Evolutionary conservation across 2,888 invertebrate species (phyloP).

Genomic region (Notocelia uddmanniana): DNA sequence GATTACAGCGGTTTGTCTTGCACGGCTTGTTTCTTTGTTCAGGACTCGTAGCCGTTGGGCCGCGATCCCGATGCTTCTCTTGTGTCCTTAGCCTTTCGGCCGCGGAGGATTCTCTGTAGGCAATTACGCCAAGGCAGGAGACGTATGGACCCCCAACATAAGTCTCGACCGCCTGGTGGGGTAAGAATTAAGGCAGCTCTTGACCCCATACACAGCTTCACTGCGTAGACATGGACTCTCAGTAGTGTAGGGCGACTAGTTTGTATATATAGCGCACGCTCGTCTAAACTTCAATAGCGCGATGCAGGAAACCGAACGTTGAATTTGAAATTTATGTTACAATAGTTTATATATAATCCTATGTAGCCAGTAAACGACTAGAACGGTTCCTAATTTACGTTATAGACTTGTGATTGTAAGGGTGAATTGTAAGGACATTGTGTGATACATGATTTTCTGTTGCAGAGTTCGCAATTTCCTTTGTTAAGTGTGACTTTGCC

Average conservation of each 20-base stretch:
- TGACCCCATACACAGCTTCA: too few species aligned
- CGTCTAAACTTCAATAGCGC: slow-evolving; percentile 20
- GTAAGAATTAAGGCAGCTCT: too few species aligned
- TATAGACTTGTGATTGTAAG: background rate
- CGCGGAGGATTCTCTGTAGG: too few species aligned
- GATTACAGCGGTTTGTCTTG: background rate
- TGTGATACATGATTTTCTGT: background rate
- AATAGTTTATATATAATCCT: background rate
- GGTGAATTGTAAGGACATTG: too few species aligned
- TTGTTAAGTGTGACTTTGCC: background rate
- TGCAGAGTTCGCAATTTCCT: background rate
- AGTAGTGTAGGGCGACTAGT: too few species aligned
- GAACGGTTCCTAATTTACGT: background rate
- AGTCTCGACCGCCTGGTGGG: too few species aligned
- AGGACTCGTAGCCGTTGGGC: background rate
- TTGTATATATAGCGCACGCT: slow-evolving; percentile 2
- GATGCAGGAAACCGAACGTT: slow-evolving; percentile 15
- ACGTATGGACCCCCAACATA: too few species aligned
- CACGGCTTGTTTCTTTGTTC: background rate
- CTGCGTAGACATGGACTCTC: too few species aligned
- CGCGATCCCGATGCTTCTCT: too few species aligned
- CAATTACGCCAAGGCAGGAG: too few species aligned
- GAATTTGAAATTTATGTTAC: background rate
- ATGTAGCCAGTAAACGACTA: background rate
- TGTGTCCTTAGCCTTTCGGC: too few species aligned